phyloP scores from a whole-genome alignment of 2,888 invertebrate genomes.

The Sinotaia quadrata region DNA sequence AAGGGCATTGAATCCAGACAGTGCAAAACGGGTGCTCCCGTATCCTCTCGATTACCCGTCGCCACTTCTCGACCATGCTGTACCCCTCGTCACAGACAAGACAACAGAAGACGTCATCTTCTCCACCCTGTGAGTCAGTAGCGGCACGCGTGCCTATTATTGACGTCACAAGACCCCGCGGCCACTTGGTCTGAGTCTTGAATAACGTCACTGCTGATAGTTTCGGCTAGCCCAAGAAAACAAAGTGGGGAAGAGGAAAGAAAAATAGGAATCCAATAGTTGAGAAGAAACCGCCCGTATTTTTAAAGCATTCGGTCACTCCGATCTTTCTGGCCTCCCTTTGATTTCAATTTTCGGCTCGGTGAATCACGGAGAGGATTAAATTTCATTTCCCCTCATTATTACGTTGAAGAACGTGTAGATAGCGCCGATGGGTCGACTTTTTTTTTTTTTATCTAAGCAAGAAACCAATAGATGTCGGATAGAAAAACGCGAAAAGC shows the following conservation, averaged over 20 bases:
- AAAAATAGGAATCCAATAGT: not conserved
- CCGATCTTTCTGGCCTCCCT: not conserved
- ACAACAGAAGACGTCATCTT: slow-evolving; percentile 10
- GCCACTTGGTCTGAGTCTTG: not conserved
- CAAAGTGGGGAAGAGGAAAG: too few species aligned
- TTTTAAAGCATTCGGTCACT: not conserved
- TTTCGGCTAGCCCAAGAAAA: not conserved
- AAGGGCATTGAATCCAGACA: not conserved
- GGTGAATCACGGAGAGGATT: not conserved
- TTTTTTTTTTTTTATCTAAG: too few species aligned
- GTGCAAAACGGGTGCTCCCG: not conserved
- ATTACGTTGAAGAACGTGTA: too few species aligned
- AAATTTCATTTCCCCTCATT: not conserved
- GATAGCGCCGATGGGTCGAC: too few species aligned
- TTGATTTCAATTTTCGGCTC: not conserved
- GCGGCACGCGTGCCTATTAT: slow-evolving; percentile 14
- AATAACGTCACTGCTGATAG: not conserved
- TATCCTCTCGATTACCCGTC: too few species aligned
- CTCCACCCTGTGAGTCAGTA: not conserved
- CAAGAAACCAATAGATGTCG: too few species aligned
- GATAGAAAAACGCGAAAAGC: too few species aligned
- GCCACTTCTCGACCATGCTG: not conserved
- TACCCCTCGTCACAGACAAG: not conserved
- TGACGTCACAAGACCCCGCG: not conserved
- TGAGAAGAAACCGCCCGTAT: slow-evolving; percentile 5